Percentiles rank a stretch among this genome's conserved stretches.
These are phyloP conservation scores for Drosophila littoralis DNA, from an alignment of 1,140 invertebrate species.

Conservation along the genomic window DNA sequence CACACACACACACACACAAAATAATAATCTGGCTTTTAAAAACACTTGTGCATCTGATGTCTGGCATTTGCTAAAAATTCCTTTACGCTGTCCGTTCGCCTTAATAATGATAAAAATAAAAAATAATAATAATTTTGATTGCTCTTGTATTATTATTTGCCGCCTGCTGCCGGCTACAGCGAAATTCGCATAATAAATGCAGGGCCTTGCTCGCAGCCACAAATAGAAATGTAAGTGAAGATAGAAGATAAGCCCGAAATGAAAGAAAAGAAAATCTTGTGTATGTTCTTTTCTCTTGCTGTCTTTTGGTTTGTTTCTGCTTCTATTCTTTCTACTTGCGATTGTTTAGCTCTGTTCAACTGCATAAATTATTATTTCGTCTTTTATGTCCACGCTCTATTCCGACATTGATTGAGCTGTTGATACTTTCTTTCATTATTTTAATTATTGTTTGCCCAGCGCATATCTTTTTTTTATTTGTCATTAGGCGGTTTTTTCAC, in stretches of 20 bases:
- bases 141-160: conserved; percentile 47
- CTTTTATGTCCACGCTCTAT: conserved; percentile 49
- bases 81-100: conserved; percentile 17
- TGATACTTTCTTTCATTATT: conserved; percentile 48
- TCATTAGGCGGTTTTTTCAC: not conserved
- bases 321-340: not conserved
- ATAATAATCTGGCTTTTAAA: not conserved
- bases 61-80: conserved; percentile 7
- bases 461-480: conserved; percentile 24
- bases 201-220: not conserved
- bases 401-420: conserved; percentile 75
- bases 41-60: conserved; percentile 10
- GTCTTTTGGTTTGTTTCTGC: conserved; percentile 1
- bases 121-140: conserved; percentile 46
- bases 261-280: conserved; percentile 19
- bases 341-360: conserved; percentile 60
- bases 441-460: conserved; percentile 6
- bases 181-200: conserved; percentile 31
- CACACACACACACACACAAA: not conserved
- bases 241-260: not conserved
- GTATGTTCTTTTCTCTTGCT: conserved; percentile 3
- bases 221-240: conserved; percentile 7
- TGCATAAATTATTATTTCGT: conserved; percentile 77
- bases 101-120: conserved; percentile 48
- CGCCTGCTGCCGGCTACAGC: conserved; percentile 14